These are phyloP conservation scores for Chymomyza amoena DNA, from an alignment of 2,888 invertebrate genomes.

Conservation along the genomic window DNA sequence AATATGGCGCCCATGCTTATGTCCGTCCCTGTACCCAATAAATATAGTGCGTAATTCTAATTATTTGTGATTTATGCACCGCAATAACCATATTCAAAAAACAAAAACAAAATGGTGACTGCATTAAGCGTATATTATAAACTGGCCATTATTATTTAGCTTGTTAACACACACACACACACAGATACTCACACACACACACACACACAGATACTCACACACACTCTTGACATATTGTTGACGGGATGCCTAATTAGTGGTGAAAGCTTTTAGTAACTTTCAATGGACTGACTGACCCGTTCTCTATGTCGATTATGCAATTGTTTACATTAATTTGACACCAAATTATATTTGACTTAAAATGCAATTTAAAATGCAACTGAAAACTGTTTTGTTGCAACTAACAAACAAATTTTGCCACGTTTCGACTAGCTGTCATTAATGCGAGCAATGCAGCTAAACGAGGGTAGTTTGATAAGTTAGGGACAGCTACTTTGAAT, in stretches of 20 bases:
- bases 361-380: constrained; percentile 42
- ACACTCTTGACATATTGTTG: not conserved
- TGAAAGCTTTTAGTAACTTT: constrained; percentile 12
- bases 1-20: too few species aligned
- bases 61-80: too few species aligned
- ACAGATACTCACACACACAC: not conserved
- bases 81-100: not conserved
- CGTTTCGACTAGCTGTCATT: constrained; percentile 10
- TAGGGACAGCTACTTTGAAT: too few species aligned
- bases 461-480: too few species aligned
- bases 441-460: too few species aligned
- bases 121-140: constrained; percentile 42
- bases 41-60: too few species aligned
- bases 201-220: too few species aligned
- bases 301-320: constrained; percentile 43
- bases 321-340: constrained; percentile 65
- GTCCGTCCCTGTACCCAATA: too few species aligned
- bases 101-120: not conserved
- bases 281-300: constrained; percentile 14
- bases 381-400: too few species aligned
- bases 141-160: constrained; percentile 34
- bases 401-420: constrained; percentile 19
- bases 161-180: constrained; percentile 5
- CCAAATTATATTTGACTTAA: constrained; percentile 53
- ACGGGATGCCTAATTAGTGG: constrained; percentile 34